phyloP scores from a whole-genome alignment of 2,113 vertebrate species.

The Aptenodytes forsteri region DNA sequence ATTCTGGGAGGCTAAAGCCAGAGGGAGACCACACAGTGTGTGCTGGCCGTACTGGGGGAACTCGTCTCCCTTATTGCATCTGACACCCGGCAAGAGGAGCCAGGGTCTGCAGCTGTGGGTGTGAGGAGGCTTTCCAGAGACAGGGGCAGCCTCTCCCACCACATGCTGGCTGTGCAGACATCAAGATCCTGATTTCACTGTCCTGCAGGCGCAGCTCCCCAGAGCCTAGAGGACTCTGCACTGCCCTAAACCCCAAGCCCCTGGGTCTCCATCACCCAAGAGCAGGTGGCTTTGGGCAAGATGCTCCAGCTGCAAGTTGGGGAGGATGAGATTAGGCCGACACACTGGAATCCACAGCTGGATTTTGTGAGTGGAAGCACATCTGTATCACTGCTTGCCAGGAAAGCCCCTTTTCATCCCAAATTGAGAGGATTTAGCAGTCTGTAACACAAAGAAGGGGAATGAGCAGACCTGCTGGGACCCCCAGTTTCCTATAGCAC shows the following conservation, averaged over 20 bases:
- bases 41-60: neutral
- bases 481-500: accelerated
- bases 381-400: neutral
- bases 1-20: constrained; percentile 53
- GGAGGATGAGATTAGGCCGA: neutral
- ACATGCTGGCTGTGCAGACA: neutral
- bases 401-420: neutral
- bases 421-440: neutral
- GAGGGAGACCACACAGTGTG: constrained; percentile 53
- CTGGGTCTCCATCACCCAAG: neutral
- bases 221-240: neutral
- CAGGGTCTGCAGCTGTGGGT: constrained; percentile 23
- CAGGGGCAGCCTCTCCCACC: neutral
- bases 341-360: neutral
- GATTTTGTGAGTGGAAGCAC: neutral
- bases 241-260: neutral
- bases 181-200: neutral
- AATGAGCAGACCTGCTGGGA: neutral
- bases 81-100: constrained; percentile 54
- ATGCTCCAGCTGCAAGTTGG: neutral
- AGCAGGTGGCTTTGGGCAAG: neutral
- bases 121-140: constrained; percentile 4
- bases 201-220: neutral
- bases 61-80: constrained; percentile 38
- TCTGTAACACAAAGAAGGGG: neutral